Base-by-base conservation (phyloP, 2,113 vertebrate genomes). In the Puntigrus tetrazona region DNA sequence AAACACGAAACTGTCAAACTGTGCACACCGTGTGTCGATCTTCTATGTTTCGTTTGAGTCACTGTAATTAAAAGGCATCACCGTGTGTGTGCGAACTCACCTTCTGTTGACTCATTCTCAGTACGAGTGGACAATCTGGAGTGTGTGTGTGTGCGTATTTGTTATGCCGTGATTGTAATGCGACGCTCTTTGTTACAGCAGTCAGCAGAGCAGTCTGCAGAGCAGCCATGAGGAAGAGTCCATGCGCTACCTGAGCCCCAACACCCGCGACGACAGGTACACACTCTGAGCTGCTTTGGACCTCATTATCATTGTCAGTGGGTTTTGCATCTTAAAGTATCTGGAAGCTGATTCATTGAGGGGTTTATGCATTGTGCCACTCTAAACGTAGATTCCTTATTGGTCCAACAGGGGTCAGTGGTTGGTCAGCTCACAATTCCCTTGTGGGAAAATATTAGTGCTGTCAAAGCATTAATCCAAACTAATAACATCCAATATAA, bases 221-320 rank as follows among this genome's bases (percentile, higher is more conserved):
- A 96, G 94, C 93, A 96, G 95, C 91, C 95, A 95, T 0, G 95
- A 96, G 0, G 96, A 96, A 1, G 95, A 96, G 36, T 55, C 91
- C 0, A 88, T 90, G 4, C 91, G 94, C 0, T 94, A 95, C 94
- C 85, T 96, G 94, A 96, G 93, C 82, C 95, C 96, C 52, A 89
- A 43, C 10, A 0, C 4, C 11, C 67, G 85, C 0, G 94, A 95
- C 11, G 94, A 95, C 88, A 92, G 94, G 96, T 96, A 82, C 80
- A 90, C 52, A 20, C 52, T 45, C 2, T 29, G 52, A 3, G 57
- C 22, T 7, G 13, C 43, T 36, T 10, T 29, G 16, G 9, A 38
- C 77, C 41, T 38, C 34, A 59, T 65, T n/a, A 1, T 63, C 22
- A 22, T 55, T 76, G 29, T 69, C 65, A 59, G 13, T 78, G 25